These are phyloP conservation scores for Medauroidea extradentata DNA, from an alignment of 1,140 invertebrate genomes.

Conservation along the genomic window DNA sequence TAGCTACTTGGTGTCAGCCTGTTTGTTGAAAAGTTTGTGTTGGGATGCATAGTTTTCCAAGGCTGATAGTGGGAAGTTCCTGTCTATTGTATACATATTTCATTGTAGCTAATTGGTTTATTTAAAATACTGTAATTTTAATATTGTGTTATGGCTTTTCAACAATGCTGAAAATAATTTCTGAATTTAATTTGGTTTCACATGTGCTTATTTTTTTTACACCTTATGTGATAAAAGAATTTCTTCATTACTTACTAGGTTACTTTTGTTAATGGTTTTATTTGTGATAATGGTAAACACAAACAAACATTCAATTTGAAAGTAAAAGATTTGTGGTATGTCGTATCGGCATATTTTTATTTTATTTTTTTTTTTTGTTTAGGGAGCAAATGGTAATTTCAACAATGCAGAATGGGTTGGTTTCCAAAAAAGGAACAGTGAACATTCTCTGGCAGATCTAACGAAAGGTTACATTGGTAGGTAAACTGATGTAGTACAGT, in stretches of 20 bases:
- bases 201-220: too few relatives aligned
- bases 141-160: not conserved
- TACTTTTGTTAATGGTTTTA: not conserved
- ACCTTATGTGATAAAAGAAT: too few relatives aligned
- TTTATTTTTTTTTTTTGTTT: conserved; percentile 11
- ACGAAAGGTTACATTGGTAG: conserved; percentile 75
- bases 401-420: conserved; percentile 91
- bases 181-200: too few relatives aligned
- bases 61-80: too few relatives aligned
- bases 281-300: not conserved
- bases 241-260: too few relatives aligned
- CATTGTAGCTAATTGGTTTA: not conserved
- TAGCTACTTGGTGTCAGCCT: too few relatives aligned
- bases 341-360: conserved; percentile 15
- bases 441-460: conserved; percentile 57
- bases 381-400: conserved; percentile 42
- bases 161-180: too few relatives aligned
- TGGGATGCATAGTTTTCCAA: too few relatives aligned
- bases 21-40: too few relatives aligned
- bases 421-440: conserved; percentile 62
- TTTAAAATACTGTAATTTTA: not conserved
- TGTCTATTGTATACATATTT: too few relatives aligned
- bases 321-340: not conserved
- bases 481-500: conserved; percentile 4
- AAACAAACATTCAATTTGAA: too few relatives aligned